Percentiles rank a stretch among this genome's conserved stretches.
These are phyloP conservation scores for Pachycephus smyrnensis DNA, from an alignment of 2,888 invertebrate genomes.

Conservation along the genomic window DNA sequence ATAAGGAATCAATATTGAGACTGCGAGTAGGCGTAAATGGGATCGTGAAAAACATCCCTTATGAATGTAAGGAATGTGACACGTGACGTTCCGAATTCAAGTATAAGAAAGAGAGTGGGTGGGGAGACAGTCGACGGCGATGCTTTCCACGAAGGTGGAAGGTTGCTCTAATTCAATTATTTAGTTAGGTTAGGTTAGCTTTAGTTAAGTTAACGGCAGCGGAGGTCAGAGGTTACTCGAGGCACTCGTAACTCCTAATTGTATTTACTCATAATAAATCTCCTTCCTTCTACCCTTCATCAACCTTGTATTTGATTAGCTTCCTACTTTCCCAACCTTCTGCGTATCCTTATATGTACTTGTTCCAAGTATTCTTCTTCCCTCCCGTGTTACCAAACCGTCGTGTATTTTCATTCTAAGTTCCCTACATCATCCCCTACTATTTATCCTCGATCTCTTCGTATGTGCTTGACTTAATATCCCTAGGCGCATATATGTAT, in stretches of 20 bases:
- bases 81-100: neutral
- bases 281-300: conserved; percentile 27
- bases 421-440: neutral
- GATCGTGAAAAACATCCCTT: neutral
- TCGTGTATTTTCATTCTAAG: neutral
- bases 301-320: conserved; percentile 13
- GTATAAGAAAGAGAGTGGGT: neutral
- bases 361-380: neutral
- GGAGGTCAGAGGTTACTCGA: conserved; percentile 44
- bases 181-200: conserved; percentile 45
- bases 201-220: conserved; percentile 43
- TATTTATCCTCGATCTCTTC: neutral
- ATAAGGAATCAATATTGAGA: neutral
- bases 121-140: neutral
- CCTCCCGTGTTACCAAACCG: neutral
- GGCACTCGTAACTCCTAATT: conserved; percentile 51
- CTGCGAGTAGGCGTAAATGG: neutral
- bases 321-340: neutral
- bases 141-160: conserved; percentile 17
- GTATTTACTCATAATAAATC: conserved; percentile 55
- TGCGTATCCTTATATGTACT: neutral
- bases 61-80: neutral
- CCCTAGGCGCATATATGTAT: neutral
- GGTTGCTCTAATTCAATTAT: conserved; percentile 50
- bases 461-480: neutral